A percentile compares a stretch with the other conserved stretches of the same genome.
Conservation (phyloP, 2,113 vertebrate genomes). For the Ardeotis arabs region DNA sequence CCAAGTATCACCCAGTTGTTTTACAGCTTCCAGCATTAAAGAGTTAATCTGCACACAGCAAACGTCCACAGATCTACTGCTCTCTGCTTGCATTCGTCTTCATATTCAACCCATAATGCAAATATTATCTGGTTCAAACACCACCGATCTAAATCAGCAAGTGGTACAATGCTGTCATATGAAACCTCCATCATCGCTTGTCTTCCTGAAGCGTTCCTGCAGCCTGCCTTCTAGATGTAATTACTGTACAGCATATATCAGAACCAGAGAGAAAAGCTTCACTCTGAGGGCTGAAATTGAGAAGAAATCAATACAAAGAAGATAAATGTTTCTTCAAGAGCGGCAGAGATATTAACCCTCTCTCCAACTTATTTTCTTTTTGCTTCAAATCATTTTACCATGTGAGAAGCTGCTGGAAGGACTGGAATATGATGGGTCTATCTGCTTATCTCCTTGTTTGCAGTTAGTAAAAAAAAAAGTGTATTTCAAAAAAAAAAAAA, state of each 20-base stretch:
- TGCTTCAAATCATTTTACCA: neutral
- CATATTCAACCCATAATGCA: neutral
- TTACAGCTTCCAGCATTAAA: neutral
- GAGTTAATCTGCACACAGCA: neutral
- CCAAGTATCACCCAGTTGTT: neutral
- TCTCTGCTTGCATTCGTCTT: neutral
- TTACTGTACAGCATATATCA: slow-evolving; percentile 72
- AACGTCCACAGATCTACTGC: neutral
- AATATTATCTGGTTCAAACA: neutral
- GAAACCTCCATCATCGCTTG: slow-evolving; percentile 66
- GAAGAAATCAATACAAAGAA: slow-evolving; percentile 75
- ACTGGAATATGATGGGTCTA: neutral
- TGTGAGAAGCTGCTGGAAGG: slow-evolving; percentile 8
- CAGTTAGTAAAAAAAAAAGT: neutral
- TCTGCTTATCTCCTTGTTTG: neutral
- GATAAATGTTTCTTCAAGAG: slow-evolving; percentile 68
- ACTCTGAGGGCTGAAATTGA: slow-evolving; percentile 60
- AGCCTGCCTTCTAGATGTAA: slow-evolving; percentile 71
- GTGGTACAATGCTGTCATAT: slow-evolving; percentile 51
- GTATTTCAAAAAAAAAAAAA: neutral
- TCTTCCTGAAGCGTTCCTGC: slow-evolving; percentile 56
- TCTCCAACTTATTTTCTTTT: slow-evolving; percentile 23
- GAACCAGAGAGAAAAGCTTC: slow-evolving; percentile 67
- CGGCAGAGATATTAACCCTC: slow-evolving; percentile 51
- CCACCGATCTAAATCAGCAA: slow-evolving; percentile 33